Conservation (phyloP, 2,113 vertebrate genomes). For the Forbesichthys agassizii region DNA sequence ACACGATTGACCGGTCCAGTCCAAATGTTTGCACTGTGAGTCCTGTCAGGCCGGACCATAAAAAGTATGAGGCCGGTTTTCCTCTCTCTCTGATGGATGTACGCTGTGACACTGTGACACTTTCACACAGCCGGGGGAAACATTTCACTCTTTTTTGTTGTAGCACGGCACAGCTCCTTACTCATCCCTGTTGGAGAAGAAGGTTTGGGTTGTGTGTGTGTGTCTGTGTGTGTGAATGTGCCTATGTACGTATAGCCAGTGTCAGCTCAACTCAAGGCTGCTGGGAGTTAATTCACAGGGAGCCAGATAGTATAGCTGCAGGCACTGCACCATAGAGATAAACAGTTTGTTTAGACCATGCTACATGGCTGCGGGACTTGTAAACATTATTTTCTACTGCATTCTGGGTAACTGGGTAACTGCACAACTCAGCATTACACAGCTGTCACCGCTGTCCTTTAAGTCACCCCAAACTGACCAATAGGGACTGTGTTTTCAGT, state of each 20-base stretch:
- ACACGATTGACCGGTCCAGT: conserved; percentile 43
- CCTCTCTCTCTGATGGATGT: conserved; percentile 51
- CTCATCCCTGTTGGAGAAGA: conserved; percentile 48
- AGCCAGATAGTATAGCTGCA: conserved; percentile 62
- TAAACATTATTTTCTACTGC: conserved; percentile 60
- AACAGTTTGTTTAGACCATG: conserved; percentile 64
- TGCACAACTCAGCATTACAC: conserved; percentile 61
- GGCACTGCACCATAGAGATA: conserved; percentile 63
- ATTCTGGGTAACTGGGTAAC: conserved; percentile 73
- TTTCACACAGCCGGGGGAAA: conserved; percentile 54
- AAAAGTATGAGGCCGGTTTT: conserved; percentile 36
- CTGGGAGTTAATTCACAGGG: conserved; percentile 65
- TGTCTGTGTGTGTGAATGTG: conserved; percentile 28
- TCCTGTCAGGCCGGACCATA: conserved; percentile 20
- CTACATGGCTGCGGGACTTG: conserved; percentile 65
- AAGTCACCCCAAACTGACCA: conserved; percentile 64
- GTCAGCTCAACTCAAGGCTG: conserved; percentile 69
- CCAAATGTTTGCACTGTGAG: conserved; percentile 59
- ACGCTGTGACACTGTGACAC: conserved; percentile 44
- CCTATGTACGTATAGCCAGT: conserved; percentile 45
- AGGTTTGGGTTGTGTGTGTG: conserved; percentile 37
- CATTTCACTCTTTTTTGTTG: conserved; percentile 26
- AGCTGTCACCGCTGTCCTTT: conserved; percentile 69
- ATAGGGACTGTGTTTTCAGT: conserved; percentile 30
- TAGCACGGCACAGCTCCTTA: conserved; percentile 44